A percentile compares a stretch with the other conserved stretches of the same genome.
Conservation (phyloP, 2,113 vertebrate species). For the Aix galericulata region DNA sequence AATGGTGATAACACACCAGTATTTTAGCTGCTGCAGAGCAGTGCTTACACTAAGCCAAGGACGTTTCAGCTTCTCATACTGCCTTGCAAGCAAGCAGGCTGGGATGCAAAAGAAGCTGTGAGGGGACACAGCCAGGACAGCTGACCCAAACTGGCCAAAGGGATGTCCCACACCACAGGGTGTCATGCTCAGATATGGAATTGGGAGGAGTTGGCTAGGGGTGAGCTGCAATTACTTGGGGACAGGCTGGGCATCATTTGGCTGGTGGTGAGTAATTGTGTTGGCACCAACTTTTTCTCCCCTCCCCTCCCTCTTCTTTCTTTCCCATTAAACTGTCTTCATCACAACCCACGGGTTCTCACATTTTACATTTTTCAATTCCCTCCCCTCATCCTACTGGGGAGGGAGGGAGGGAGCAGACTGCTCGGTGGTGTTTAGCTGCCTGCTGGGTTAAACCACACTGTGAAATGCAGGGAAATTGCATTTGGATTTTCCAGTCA, state of each 20-base stretch:
- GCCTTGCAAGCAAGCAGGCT: not conserved
- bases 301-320: not conserved
- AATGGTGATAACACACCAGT: not conserved
- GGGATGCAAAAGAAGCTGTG: not conserved
- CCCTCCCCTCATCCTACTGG: not conserved
- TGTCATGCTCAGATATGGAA: not conserved
- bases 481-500: not conserved
- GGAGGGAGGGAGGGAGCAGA: not conserved
- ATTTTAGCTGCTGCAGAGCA: not conserved
- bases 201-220: no score
- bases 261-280: no score
- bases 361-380: not conserved
- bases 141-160: not conserved
- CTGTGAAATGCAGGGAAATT: not conserved
- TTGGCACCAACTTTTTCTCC: no score
- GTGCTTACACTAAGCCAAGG: not conserved
- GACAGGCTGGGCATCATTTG: no score
- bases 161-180: no score
- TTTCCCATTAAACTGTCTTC: not conserved
- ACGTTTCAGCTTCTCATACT: not conserved
- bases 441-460: not conserved
- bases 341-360: not conserved
- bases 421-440: not conserved
- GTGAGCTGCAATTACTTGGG: no score
- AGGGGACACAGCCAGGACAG: not conserved